Percentiles rank a stretch among this genome's conserved stretches.
phyloP scores from a whole-genome alignment of 2,888 invertebrate species.

The Mimumesa dahlbomi region DNA sequence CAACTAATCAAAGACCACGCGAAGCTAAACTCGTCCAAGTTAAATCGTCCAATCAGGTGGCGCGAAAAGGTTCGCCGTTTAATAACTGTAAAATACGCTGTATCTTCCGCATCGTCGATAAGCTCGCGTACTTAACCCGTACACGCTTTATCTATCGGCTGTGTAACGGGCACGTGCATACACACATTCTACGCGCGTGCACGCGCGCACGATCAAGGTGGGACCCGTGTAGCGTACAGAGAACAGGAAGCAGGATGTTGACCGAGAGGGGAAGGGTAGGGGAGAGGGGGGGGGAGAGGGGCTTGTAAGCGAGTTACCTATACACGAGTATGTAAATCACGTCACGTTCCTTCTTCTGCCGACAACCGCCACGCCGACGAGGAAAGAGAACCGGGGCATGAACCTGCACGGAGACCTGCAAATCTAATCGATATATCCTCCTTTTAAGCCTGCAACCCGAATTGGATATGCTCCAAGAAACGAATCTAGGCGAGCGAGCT shows the following conservation, averaged over 20 bases:
- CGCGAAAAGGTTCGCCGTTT: conserved; percentile 4
- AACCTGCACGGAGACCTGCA: conserved; percentile 7
- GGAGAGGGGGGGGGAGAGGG: no score
- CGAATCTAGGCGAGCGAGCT: background rate
- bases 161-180: conserved; percentile 42
- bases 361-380: conserved; percentile 4
- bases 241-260: conserved; percentile 63
- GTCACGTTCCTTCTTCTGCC: conserved; percentile 47
- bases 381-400: conserved; percentile 23
- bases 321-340: conserved; percentile 53
- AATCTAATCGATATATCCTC: conserved; percentile 31
- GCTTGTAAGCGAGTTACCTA: conserved; percentile 34
- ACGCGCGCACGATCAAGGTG: conserved; percentile 10
- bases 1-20: no score
- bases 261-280: no score
- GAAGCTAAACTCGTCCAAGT: background rate
- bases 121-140: background rate
- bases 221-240: conserved; percentile 24
- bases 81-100: conserved; percentile 15
- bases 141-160: conserved; percentile 25
- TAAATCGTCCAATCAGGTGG: background rate
- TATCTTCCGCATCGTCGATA: conserved; percentile 15
- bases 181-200: conserved; percentile 18
- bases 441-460: conserved; percentile 1
- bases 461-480: conserved; percentile 23